Base-by-base conservation (phyloP, 2,113 vertebrate genomes). In the Nematolebias whitei region DNA sequence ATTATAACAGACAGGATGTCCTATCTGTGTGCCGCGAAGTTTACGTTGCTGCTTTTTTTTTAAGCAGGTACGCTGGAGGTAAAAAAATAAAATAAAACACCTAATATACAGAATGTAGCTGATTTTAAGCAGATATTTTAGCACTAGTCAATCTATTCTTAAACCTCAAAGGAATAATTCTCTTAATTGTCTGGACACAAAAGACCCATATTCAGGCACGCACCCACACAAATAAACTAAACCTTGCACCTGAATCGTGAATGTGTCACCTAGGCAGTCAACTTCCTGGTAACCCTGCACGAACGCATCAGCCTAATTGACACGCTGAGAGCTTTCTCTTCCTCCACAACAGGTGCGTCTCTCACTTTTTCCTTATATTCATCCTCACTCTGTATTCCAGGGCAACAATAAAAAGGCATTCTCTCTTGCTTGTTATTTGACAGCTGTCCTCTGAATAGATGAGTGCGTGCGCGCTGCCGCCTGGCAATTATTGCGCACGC, bases 401-500 rank as follows among this genome's bases (percentile, higher is more conserved):
- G 60, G 55, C 71, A 68, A 88, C 86, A 87, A 88, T 83, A 80
- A 86, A 78, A 85, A 81, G 68, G 80, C 55, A 68, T 87, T 87
- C 87, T 84, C 86, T 79, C 72, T 16, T 14, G 78, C 82, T 88
- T 78, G 77, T 87, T 88, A 88, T 86, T 84, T 85, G 89, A 91
- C 89, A 91, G 88, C 88, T 91, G 89, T 88, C 85, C 75, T 80
- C 73, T 91, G 88, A 89, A 89, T 88, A 84, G 85, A 83, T 18
- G 82, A 70, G 38, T 59, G 75, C 60, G 76, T 70, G 83, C 89
- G 67, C 80, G 74, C 76, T 80, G 73, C 44, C 68, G 82, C 68
- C 63, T 61, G 76, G 76, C 86, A 91, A 91, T 91, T 91, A 90
- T 74, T 81, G 88, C 68, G 79, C 88, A 85, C 83, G 88, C 71